Base-by-base conservation (phyloP, 1,140 invertebrate genomes). In the Drosophila setifemur region DNA sequence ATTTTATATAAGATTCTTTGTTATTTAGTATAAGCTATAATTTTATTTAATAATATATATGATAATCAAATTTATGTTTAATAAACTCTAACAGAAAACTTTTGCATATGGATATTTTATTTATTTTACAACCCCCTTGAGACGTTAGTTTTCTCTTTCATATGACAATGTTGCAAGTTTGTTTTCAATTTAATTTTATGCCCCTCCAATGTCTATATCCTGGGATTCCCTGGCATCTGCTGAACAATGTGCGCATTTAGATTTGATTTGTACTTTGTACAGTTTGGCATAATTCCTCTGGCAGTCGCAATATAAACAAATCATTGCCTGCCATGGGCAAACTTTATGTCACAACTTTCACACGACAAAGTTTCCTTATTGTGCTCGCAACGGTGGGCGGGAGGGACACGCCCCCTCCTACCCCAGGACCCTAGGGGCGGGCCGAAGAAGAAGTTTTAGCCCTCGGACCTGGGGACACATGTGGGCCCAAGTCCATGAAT, bases 301-400 rank as follows among this genome's bases (percentile, higher is more conserved):
- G 60, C 45, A 78, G 61, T 70, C 48, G 33, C 39, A 63, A 49
- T 42, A 60, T 78, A 78, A 85, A 57, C 69, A 73, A 85, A 82
- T 66, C 55, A 77, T 73, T 60, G 78, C 57, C 73, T 55, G 69
- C 52, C 39, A 25, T 26, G 28, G 52, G 44, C 61, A 31, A 71
- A 68, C 53, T 85, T 77, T 61, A 35, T 73, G 69, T 44, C 63
- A 60, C 82, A 83, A 43, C 67, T 83, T 83, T 55, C 50, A 16
- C 39, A 60, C 40, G 47, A 73, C 61, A 83, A 82, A 82, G 48
- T 83, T 82, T 69, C 31, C 28, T 43, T n/a, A 49, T 45, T 31
- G 53, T 44, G 25, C 44, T 18, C 14, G 50, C 35, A 33, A 25
- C 18, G 25, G 9, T 33, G 55, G 37, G 47, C 19, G n/a, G 4